A percentile compares a stretch with the other conserved stretches of the same genome.
These are phyloP conservation scores for Synergus gifuensis DNA, from an alignment of 2,888 invertebrate genomes.

Conservation along the genomic window DNA sequence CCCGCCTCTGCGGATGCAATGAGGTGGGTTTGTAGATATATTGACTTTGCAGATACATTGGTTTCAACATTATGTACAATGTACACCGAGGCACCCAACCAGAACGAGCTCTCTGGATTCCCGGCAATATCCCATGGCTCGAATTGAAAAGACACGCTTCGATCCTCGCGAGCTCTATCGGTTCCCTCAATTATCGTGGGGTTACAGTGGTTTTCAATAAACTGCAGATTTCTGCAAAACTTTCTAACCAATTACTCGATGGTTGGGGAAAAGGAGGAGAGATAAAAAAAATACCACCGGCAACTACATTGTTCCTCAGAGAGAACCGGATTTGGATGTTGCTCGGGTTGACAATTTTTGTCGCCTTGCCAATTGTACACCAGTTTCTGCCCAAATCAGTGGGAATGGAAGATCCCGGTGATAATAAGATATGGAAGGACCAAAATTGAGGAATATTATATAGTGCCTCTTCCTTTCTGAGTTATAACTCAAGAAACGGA, in stretches of 20 bases:
- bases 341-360: constrained; percentile 24
- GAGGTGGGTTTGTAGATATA: constrained; percentile 13
- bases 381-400: background rate
- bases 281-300: background rate
- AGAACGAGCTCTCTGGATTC: constrained; percentile 10
- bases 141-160: constrained; percentile 30
- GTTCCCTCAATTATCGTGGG: constrained; percentile 26
- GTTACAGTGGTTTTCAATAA: constrained; percentile 10
- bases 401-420: background rate
- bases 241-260: constrained; percentile 34
- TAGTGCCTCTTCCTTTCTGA: background rate
- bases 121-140: background rate
- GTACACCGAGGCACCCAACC: background rate
- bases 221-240: constrained; percentile 23
- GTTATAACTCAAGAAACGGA: background rate
- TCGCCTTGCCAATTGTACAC: constrained; percentile 23
- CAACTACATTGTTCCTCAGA: constrained; percentile 30
- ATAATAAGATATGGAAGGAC: background rate
- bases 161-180: background rate
- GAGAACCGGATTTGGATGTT: constrained; percentile 15
- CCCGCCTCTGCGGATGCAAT: constrained; percentile 21
- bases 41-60: constrained; percentile 22
- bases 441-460: background rate
- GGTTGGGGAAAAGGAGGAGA: background rate
- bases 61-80: background rate